These are phyloP conservation scores for Telmatherina bonti DNA, from an alignment of 2,797 vertebrate species.

Conservation along the genomic window DNA sequence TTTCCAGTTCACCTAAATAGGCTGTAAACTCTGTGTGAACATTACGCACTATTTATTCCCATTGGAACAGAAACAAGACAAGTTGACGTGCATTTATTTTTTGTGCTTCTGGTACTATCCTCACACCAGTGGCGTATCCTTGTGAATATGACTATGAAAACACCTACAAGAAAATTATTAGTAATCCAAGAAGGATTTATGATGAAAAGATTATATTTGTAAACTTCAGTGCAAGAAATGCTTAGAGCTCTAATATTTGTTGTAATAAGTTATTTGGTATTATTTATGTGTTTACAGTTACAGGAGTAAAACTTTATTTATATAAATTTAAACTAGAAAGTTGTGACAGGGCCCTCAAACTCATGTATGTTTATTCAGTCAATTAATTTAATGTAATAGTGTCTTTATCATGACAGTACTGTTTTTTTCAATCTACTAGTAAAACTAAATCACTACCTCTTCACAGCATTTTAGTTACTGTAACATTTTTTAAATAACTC, in stretches of 20 bases:
- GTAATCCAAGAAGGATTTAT: too few relatives aligned
- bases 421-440: neutral
- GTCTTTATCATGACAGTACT: neutral
- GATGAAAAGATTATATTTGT: too few relatives aligned
- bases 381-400: too few relatives aligned
- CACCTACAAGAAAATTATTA: neutral
- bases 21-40: constrained; percentile 42
- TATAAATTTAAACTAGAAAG: constrained; percentile 5
- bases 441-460: neutral
- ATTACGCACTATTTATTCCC: constrained; percentile 17
- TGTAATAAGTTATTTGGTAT: neutral
- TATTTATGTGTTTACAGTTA: neutral
- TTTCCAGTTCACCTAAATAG: constrained; percentile 53
- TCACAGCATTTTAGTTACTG: neutral
- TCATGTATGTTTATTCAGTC: too few relatives aligned
- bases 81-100: constrained; percentile 37
- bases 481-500: neutral
- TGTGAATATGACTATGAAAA: constrained; percentile 19
- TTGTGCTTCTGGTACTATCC: neutral
- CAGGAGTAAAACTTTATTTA: neutral
- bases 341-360: neutral
- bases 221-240: neutral
- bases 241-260: neutral
- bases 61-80: constrained; percentile 36
- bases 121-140: constrained; percentile 16